Conservation (phyloP, 2,888 invertebrate genomes). For the Taenaris catops region DNA sequence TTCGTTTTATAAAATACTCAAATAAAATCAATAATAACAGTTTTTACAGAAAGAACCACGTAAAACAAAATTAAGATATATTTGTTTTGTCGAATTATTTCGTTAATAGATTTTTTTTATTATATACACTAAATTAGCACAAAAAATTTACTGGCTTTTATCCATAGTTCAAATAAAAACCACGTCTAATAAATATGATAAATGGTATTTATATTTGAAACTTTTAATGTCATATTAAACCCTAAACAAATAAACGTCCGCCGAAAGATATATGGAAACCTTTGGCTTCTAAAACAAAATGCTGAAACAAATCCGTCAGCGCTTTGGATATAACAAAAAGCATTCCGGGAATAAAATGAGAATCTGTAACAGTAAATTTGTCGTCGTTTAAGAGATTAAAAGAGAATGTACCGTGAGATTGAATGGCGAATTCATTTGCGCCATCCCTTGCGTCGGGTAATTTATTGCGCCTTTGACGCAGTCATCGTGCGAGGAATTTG, state of each 20-base stretch:
- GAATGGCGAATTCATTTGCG: conserved; percentile 64
- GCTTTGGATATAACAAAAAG: conserved; percentile 41
- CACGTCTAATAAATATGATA: no score
- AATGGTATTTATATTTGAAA: no score
- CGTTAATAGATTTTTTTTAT: no score
- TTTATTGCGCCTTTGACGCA: conserved; percentile 56
- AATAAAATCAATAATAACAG: no score
- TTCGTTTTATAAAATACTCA: no score
- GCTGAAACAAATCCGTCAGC: conserved; percentile 45
- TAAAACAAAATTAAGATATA: no score
- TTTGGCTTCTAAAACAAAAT: conserved; percentile 9
- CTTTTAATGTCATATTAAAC: conserved; percentile 1
- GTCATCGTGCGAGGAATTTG: conserved; percentile 35
- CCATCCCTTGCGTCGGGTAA: conserved; percentile 43
- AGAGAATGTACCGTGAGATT: conserved; percentile 73
- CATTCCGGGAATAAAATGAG: conserved; percentile 54
- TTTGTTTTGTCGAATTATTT: no score
- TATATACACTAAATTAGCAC: no score
- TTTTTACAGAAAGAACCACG: no score
- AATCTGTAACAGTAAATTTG: conserved; percentile 68
- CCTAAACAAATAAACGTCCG: conserved; percentile 35
- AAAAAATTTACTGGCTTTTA: no score
- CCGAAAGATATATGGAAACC: conserved; percentile 23
- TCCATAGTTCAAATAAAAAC: no score
- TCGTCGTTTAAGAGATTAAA: conserved; percentile 71